Percentiles rank a stretch among this genome's conserved stretches.
phyloP scores from a whole-genome alignment of 2,113 vertebrate genomes.

The Triplophysa tibetana region DNA sequence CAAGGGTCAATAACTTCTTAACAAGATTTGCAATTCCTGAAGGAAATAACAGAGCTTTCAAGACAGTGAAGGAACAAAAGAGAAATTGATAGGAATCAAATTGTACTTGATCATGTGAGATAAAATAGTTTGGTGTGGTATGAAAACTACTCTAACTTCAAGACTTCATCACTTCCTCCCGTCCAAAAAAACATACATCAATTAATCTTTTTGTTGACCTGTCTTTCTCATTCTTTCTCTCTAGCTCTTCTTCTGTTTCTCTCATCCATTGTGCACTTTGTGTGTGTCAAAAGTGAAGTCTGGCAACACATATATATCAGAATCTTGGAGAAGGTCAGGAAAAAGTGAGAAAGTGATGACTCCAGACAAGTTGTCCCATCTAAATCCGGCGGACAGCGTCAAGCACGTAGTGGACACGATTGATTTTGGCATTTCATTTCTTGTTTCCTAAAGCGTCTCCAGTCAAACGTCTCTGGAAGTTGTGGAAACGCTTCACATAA shows the following conservation, averaged over 20 bases:
- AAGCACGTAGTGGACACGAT: not conserved
- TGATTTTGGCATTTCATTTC: slow-evolving; percentile 29
- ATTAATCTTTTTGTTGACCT: not conserved
- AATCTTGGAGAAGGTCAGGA: slow-evolving; percentile 24
- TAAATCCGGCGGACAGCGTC: slow-evolving; percentile 18
- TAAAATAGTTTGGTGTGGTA: no score
- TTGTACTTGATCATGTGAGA: not conserved
- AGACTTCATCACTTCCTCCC: no score
- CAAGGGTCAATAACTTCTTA: no score
- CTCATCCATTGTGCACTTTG: slow-evolving; percentile 69
- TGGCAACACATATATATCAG: slow-evolving; percentile 28
- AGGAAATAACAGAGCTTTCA: no score
- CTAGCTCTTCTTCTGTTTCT: not conserved
- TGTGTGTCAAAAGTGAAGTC: slow-evolving; percentile 61
- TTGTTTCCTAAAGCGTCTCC: not conserved
- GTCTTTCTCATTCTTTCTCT: slow-evolving; percentile 1
- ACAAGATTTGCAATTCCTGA: no score
- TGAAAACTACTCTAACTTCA: no score
- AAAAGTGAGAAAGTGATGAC: slow-evolving; percentile 10
- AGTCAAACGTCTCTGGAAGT: not conserved
- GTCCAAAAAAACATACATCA: no score
- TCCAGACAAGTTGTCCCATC: slow-evolving; percentile 11
- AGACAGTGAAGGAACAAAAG: no score
- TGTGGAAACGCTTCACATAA: not conserved
- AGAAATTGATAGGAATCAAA: no score